Evolutionary conservation across 2,888 invertebrate genomes (phyloP), one percentile per base, ranked within the genome.

Genomic region (Eulithis prunata): DNA sequence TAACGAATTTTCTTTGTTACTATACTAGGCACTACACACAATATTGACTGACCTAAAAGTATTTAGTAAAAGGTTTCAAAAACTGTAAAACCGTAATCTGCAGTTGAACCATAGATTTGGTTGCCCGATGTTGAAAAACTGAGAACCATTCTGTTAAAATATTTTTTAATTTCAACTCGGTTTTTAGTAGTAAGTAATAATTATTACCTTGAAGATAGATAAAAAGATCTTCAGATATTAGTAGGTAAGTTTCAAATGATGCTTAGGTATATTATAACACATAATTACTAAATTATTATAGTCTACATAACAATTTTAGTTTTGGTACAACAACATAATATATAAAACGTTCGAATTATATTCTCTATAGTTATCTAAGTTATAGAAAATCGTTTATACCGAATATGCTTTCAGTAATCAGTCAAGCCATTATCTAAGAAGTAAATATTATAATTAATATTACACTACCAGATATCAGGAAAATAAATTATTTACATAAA

Each of bases 281-380:
- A 85, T 85, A 51, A 14, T 38, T 79, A 85, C 79, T 83, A 79
- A 78, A 83, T 83, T 81, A 82, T 76, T 75, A 71, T 81, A 53
- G 75, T 77, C 78, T 80, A 82, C 66, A 71, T 73, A 77, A 83
- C 79, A 82, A 81, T 80, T 70, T 82, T 74, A 79, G 76, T 84
- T 82, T 83, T 82, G 81, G 80, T 85, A 82, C 83, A 86, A 85
- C 84, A 86, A 82, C 82, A 86, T 21, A 21, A 21, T 21, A 21
- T 84, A 82, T 83, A 84, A 86, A 87, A 87, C 81, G 86, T 83
- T 86, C 82, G 85, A 87, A 88, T 86, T 72, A 85, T 81, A 88
- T 85, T 87, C 85, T 82, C 81, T 84, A 80, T 83, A 84, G 54
- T 81, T 80, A 71, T 71, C 66, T 77, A 54, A 54, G 53, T 53